These are phyloP conservation scores for Brachyhypopomus gauderio DNA, from an alignment of 2,113 vertebrate species.

Conservation along the genomic window DNA sequence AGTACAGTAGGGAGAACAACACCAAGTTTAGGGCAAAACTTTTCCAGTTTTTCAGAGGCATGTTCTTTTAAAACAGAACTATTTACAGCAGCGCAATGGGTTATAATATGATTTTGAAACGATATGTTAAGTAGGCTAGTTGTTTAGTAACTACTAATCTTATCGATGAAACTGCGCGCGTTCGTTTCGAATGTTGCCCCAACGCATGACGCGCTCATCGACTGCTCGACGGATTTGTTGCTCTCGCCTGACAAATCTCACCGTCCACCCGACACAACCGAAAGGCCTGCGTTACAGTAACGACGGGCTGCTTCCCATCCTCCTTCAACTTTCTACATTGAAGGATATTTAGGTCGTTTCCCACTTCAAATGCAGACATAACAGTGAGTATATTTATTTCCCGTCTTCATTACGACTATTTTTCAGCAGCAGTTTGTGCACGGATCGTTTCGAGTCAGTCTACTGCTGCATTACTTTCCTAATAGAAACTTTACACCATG, in stretches of 20 bases:
- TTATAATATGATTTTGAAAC: too few species aligned
- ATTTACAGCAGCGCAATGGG: too few species aligned
- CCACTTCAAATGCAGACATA: slow-evolving; percentile 44
- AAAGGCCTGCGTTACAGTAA: slow-evolving; percentile 22
- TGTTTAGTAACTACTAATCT: too few species aligned
- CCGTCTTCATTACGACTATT: too few species aligned
- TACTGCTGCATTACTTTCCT: not conserved
- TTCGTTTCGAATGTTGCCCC: slow-evolving; percentile 52
- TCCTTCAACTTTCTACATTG: slow-evolving; percentile 48
- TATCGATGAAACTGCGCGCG: not conserved
- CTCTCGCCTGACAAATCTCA: slow-evolving; percentile 43
- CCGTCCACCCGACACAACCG: not conserved
- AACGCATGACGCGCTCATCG: not conserved
- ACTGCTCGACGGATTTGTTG: slow-evolving; percentile 55
- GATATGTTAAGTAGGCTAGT: too few species aligned
- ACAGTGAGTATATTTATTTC: slow-evolving; percentile 52
- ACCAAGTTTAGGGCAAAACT: too few species aligned
- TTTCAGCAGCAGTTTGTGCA: not conserved
- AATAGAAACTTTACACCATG: slow-evolving; percentile 30
- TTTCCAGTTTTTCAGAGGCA: too few species aligned
- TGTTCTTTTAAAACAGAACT: too few species aligned
- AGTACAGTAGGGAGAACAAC: too few species aligned
- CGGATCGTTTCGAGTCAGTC: not conserved
- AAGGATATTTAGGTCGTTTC: not conserved
- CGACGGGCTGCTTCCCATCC: slow-evolving; percentile 6